phyloP scores from a whole-genome alignment of 2,888 invertebrate genomes.

The Ochlodes sylvanus region DNA sequence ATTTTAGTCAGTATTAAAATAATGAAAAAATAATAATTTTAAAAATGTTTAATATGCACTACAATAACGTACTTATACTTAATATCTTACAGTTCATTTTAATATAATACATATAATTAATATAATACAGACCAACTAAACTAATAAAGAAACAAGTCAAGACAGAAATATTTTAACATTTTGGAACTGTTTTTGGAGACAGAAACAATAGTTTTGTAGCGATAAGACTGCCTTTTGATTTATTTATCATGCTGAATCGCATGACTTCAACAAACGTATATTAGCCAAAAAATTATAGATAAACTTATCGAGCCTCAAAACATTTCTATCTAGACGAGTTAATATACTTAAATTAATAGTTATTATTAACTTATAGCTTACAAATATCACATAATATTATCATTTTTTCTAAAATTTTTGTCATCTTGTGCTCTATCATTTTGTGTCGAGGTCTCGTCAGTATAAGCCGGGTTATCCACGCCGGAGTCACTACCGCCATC shows the following conservation, averaged over 20 bases:
- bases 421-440: constrained; percentile 57
- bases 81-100: neutral
- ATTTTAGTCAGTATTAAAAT: neutral
- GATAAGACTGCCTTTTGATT: too few species aligned
- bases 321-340: neutral
- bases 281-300: too few species aligned
- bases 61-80: constrained; percentile 15
- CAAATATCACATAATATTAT: constrained; percentile 43
- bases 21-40: neutral
- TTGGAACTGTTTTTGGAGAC: neutral
- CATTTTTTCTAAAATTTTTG: constrained; percentile 52
- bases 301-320: neutral
- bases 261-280: too few species aligned
- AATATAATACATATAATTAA: constrained; percentile 3
- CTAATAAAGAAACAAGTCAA: neutral
- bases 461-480: constrained; percentile 76
- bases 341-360: neutral
- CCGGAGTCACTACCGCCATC: constrained; percentile 80
- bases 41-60: constrained; percentile 22
- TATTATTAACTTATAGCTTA: neutral
- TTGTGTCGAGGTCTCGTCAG: constrained; percentile 57
- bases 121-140: neutral
- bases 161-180: neutral
- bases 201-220: too few species aligned
- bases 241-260: too few species aligned